Conservation (phyloP, 2,888 invertebrate genomes). For the Fissipunctia ypsillon region DNA sequence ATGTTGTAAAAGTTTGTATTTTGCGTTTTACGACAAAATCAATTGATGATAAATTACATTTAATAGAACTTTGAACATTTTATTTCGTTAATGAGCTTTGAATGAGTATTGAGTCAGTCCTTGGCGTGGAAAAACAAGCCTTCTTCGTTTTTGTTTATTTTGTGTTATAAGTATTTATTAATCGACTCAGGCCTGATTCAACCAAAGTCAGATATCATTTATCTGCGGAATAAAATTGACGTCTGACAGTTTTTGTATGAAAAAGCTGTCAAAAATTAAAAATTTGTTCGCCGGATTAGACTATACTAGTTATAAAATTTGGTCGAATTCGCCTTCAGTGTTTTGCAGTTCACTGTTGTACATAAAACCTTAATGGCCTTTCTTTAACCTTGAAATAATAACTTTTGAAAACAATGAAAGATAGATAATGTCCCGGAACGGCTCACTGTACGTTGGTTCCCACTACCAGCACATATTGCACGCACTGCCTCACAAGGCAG, state of each 20-base stretch:
- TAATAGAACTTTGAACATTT: too few relatives aligned
- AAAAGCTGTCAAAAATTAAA: too few relatives aligned
- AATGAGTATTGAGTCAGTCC: slow-evolving; percentile 21
- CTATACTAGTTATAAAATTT: too few relatives aligned
- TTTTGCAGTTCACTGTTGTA: not conserved
- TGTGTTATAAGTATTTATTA: not conserved
- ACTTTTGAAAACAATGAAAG: slow-evolving; percentile 1
- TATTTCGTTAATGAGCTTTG: slow-evolving; percentile 39
- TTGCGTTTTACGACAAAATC: slow-evolving; percentile 24
- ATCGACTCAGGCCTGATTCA: not conserved
- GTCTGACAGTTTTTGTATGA: too few relatives aligned
- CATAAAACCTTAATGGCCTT: not conserved
- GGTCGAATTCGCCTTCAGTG: too few relatives aligned
- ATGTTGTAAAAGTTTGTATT: not conserved
- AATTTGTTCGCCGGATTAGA: too few relatives aligned
- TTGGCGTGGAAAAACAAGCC: slow-evolving; percentile 14
- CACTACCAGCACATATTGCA: slow-evolving; percentile 42
- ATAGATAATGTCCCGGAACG: slow-evolving; percentile 24
- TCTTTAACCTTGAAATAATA: not conserved
- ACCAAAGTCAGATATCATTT: too few relatives aligned
- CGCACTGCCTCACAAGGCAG: slow-evolving; percentile 39
- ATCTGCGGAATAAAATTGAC: too few relatives aligned
- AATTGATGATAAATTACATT: slow-evolving; percentile 34
- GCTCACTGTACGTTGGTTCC: not conserved
- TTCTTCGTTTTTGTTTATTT: slow-evolving; percentile 2